Percentiles rank a stretch among this genome's conserved stretches.
Conservation (phyloP, 2,113 vertebrate genomes). For the Pelusios castaneus region DNA sequence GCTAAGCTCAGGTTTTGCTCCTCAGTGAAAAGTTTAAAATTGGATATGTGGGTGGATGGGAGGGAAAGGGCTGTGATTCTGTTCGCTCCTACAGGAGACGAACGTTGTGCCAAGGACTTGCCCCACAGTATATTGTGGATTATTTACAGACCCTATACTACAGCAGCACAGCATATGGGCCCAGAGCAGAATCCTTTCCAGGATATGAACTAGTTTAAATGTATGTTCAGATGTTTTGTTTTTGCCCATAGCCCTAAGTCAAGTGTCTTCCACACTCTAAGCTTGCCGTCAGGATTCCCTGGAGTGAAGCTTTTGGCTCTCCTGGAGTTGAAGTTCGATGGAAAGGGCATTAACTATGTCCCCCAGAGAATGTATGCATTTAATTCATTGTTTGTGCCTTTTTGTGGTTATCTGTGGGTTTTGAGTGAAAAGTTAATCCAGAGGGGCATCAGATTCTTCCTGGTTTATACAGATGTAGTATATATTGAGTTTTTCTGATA, state of each 20-base stretch:
- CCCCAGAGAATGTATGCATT: not conserved
- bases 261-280: not conserved
- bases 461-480: not conserved
- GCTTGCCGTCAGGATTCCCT: not conserved
- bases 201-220: not conserved
- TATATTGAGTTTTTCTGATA: not conserved
- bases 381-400: not conserved
- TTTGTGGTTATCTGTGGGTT: not conserved
- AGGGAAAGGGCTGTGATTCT: conserved; percentile 28
- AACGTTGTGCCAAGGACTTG: conserved; percentile 6
- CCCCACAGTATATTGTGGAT: not conserved
- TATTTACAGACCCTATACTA: not conserved
- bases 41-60: not conserved
- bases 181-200: not conserved
- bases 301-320: not conserved
- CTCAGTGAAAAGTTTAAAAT: not conserved
- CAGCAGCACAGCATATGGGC: not conserved
- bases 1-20: not conserved
- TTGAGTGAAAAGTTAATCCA: not conserved
- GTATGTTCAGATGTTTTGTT: not conserved
- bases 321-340: not conserved
- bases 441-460: not conserved
- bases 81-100: conserved; percentile 33
- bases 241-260: not conserved
- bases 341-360: not conserved